Conservation (phyloP, 1,140 invertebrate genomes). For the Drosophila nannoptera region DNA sequence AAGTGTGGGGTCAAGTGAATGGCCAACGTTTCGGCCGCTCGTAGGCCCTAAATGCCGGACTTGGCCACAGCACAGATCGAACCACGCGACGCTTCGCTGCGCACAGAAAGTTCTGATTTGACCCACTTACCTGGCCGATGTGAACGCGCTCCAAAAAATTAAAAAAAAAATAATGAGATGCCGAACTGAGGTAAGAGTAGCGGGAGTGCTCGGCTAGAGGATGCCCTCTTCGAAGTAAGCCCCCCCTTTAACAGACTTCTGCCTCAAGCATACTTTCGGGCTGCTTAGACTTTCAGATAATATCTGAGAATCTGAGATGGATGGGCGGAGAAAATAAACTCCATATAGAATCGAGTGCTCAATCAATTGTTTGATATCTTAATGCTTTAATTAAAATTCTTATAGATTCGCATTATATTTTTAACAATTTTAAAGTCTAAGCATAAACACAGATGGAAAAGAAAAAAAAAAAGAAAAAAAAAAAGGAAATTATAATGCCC, state of each 20-base stretch:
- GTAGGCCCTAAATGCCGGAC: neutral
- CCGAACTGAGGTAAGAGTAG: neutral
- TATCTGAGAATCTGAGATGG: too few species aligned
- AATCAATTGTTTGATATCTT: neutral
- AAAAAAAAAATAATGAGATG: neutral
- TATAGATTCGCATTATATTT: constrained; percentile 23
- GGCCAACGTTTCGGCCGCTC: neutral
- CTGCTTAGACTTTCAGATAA: neutral
- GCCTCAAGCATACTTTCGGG: constrained; percentile 1
- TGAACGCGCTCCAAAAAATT: constrained; percentile 19
- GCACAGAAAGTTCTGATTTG: constrained; percentile 47
- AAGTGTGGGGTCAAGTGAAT: neutral
- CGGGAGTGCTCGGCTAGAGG: neutral
- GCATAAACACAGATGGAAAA: constrained; percentile 7
- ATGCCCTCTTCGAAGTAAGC: neutral
- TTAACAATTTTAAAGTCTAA: constrained; percentile 26
- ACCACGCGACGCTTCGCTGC: constrained; percentile 27
- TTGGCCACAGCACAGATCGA: constrained; percentile 1
- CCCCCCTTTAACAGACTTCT: neutral
- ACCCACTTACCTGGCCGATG: constrained; percentile 30
- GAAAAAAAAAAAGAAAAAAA: constrained; percentile 2
- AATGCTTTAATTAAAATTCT: constrained; percentile 6
- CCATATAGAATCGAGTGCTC: neutral
- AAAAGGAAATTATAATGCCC: neutral
- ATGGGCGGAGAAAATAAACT: neutral